Conservation (phyloP, 2,113 vertebrate genomes). For the Vulpes vulpes region DNA sequence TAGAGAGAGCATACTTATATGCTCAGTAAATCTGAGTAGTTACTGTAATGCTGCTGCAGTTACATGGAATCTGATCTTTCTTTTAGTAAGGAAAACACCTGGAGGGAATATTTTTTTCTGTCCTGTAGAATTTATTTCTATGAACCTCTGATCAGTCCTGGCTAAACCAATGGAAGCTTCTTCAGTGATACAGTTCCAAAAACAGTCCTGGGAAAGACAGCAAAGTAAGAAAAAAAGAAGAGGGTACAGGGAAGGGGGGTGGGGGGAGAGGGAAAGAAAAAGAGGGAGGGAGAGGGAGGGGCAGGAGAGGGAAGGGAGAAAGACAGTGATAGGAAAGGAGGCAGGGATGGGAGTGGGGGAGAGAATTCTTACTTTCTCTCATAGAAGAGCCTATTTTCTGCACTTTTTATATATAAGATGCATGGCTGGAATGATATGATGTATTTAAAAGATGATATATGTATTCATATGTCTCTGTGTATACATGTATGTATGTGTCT, state of each 20-base stretch:
- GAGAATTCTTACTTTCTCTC: background rate
- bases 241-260: background rate
- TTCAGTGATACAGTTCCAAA: background rate
- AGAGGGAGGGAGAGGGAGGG: background rate
- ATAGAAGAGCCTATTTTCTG: background rate
- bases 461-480: background rate
- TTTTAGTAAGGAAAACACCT: conserved; percentile 21
- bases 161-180: conserved; percentile 25
- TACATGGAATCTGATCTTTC: background rate
- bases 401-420: background rate
- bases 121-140: background rate
- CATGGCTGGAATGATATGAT: background rate
- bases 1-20: background rate
- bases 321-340: background rate
- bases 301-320: background rate
- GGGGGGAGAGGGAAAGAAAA: background rate
- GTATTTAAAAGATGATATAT: background rate
- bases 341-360: too few species aligned
- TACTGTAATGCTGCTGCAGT: background rate
- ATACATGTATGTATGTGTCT: background rate
- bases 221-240: background rate
- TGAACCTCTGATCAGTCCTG: background rate
- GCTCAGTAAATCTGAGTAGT: background rate
- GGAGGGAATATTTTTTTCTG: background rate
- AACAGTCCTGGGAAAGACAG: background rate